phyloP scores from a whole-genome alignment of 2,797 vertebrate genomes.

The Buceros bicornis region DNA sequence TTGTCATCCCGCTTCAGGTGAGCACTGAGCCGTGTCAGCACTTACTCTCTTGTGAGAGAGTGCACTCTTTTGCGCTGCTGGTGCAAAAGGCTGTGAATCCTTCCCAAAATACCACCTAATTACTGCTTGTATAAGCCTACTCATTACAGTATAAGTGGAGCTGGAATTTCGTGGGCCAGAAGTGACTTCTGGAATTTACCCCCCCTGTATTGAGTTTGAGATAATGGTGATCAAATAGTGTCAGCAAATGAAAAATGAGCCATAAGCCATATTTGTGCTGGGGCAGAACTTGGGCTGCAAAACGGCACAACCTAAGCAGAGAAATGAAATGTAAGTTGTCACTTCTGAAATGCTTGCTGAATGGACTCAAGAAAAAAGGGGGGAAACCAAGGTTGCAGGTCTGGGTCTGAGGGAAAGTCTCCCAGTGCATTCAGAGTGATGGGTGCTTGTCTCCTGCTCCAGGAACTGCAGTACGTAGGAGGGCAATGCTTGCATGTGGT shows the following conservation, averaged over 20 bases:
- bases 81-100: not conserved
- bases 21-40: not conserved
- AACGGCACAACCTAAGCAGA: not conserved
- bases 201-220: not conserved
- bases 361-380: not conserved
- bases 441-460: not conserved
- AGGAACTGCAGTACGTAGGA: not conserved
- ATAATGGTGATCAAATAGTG: not conserved
- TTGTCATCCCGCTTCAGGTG: conserved; percentile 91
- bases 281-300: not conserved
- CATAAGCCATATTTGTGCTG: not conserved
- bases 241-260: not conserved
- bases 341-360: not conserved
- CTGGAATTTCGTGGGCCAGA: not conserved
- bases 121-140: not conserved
- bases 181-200: not conserved
- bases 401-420: not conserved
- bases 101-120: not conserved
- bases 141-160: not conserved
- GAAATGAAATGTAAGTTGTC: not conserved
- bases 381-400: not conserved
- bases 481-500: not conserved
- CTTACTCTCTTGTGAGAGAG: not conserved
- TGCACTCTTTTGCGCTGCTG: not conserved
- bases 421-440: not conserved